These are phyloP conservation scores for Meteorus cinctellus DNA, from an alignment of 2,888 invertebrate species.

Conservation along the genomic window DNA sequence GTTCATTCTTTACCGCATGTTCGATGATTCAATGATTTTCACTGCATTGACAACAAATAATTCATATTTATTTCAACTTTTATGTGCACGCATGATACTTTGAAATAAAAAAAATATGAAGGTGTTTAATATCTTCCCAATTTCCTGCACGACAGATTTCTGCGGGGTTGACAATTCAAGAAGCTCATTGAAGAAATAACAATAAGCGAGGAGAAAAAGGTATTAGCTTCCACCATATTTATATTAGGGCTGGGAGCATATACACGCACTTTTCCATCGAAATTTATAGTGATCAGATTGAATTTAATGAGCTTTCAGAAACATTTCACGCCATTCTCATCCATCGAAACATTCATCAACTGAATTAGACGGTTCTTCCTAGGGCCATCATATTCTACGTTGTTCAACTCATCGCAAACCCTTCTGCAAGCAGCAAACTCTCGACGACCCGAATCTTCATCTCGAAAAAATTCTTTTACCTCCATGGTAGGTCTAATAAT, in stretches of 20 bases:
- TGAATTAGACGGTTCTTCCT: too few species aligned
- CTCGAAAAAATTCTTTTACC: background rate
- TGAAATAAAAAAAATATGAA: slow-evolving; percentile 37
- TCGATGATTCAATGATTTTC: slow-evolving; percentile 17
- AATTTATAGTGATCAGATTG: too few species aligned
- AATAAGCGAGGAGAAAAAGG: background rate
- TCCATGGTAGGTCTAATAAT: background rate
- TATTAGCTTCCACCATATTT: too few species aligned
- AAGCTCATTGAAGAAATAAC: slow-evolving; percentile 66
- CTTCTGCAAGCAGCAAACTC: too few species aligned
- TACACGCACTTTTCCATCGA: too few species aligned
- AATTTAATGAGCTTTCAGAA: too few species aligned
- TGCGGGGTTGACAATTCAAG: slow-evolving; percentile 69
- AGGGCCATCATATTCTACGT: background rate
- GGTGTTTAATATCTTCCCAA: slow-evolving; percentile 56
- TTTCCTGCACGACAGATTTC: slow-evolving; percentile 59
- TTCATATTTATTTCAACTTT: slow-evolving; percentile 37
- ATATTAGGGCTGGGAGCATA: too few species aligned
- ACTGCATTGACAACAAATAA: slow-evolving; percentile 20
- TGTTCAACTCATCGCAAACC: background rate
- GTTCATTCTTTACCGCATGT: background rate
- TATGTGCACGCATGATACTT: slow-evolving; percentile 35
- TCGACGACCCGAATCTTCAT: background rate
- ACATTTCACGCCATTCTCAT: too few species aligned
- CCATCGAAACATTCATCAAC: too few species aligned